Evolutionary conservation across 2,888 invertebrate genomes (phyloP), one percentile per base, ranked within the genome.

Genomic region (Gastracanthus pulcherrimus): DNA sequence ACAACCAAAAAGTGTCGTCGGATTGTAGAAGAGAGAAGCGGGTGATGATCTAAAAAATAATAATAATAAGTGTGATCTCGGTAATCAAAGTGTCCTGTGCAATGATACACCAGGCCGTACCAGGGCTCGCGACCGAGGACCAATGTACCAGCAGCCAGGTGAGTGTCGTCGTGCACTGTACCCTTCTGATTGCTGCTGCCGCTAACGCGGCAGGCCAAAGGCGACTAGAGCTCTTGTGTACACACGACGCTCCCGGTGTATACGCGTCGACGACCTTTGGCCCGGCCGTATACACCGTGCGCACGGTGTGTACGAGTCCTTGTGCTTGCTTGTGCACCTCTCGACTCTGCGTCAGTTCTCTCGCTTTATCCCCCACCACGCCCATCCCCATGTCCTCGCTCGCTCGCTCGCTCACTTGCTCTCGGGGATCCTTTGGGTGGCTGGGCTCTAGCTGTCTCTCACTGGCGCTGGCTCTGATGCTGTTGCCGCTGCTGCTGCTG

Each of bases 131-230:
- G 84, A 86, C 87, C 85, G 86, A 87, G 89, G 88, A 90, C 88
- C 89, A 89, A 91, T 91, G 91, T 91, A 91, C 91, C 90, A 90
- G 23, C 67, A 89, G 29, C 31, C 89, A 90, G 91, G 91, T 91
- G 86, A 86, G 87, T 85, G 69, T 82, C 85, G 69, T 82, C 36
- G 60, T 69, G 66, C 7, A 11, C 34, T 13, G 4, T 31, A n/a
- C 5, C 23, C 13, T 26, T 51, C 31, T n/a, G 48, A n/a, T 66
- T 23, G 36, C 51, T 45, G 41, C 3, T 29, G 45, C 45, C 48
- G 7, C 45, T 26, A 7, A 45, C 11, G 29, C 29, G 19, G 9
- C 45, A 26, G 2, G 45, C 29, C 48, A n/a, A 16, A 41, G 3
- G 45, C 69, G n/a, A n/a, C n/a, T n/a, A n/a, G n/a, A n/a, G 31